Percentiles rank a stretch among this genome's conserved stretches.
Evolutionary conservation across 2,113 vertebrate genomes (phyloP).

Genomic region (Salvelinus sp.): DNA sequence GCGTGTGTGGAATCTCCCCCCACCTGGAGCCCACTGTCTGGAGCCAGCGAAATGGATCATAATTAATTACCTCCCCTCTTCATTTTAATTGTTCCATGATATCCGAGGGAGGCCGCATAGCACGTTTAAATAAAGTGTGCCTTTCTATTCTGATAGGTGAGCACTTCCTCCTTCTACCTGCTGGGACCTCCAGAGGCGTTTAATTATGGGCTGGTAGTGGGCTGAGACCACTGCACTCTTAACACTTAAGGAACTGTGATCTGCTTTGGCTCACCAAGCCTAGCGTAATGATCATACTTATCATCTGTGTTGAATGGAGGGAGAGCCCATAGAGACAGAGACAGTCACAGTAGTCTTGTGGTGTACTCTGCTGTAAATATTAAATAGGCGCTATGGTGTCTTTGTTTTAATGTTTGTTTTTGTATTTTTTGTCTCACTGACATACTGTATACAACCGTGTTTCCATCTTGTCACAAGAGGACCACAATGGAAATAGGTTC

Average conservation of each 20-base stretch:
- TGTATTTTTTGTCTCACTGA: no score
- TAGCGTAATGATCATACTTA: slow-evolving; percentile 15
- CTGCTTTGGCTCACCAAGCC: slow-evolving; percentile 5
- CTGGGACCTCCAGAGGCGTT: slow-evolving; percentile 12
- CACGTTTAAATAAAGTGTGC: slow-evolving; percentile 11
- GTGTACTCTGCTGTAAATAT: background rate
- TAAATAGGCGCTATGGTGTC: background rate
- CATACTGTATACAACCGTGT: no score
- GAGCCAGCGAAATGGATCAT: slow-evolving; percentile 2
- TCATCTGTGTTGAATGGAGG: background rate
- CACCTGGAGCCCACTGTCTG: background rate
- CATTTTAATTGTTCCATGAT: slow-evolving; percentile 28
- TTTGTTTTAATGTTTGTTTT: background rate
- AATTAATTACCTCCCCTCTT: slow-evolving; percentile 13
- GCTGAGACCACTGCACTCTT: background rate
- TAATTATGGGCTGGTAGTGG: slow-evolving; percentile 15
- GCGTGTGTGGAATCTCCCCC: background rate
- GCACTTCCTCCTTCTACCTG: slow-evolving; percentile 7
- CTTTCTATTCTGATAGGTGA: slow-evolving; percentile 16
- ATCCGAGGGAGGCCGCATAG: background rate
- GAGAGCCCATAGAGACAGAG: slow-evolving; percentile 1
- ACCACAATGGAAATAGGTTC: no score
- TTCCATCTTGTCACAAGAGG: no score
- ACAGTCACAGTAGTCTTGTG: background rate
- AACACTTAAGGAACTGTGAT: slow-evolving; percentile 5